Evolutionary conservation across 2,113 vertebrate genomes (phyloP), one percentile per base, ranked within the genome.

Genomic region (Laterallus jamaicensis): DNA sequence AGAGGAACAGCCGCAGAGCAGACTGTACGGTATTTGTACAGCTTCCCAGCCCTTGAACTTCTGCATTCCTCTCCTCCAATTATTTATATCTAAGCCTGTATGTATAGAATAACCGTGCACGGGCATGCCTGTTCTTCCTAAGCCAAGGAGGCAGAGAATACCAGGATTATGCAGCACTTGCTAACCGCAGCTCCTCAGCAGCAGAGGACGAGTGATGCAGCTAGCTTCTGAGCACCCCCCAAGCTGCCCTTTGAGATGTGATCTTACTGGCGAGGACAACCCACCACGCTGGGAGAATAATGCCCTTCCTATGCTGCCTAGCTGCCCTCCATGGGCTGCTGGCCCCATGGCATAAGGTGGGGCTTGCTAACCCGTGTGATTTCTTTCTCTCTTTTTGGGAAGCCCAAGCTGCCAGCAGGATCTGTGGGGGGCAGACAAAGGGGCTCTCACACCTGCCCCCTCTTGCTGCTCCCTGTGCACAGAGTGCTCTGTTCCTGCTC

Each of bases 41-140:
- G 91, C 67, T 93, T 86, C 74, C 29, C 81, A 91, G 88, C 77
- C 77, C 74, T 89, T 85, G 93, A 93, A 92, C 77, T 83, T 90
- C 69, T 60, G 40, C 58, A 31, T 82, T 89, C 50, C 58, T 63
- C 63, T 87, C 91, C 77, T 2, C 21, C 86, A 82, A 84, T 91
- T 94, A 95, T 80, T 94, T 94, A 24, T 71, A 71, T 84, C 95
- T 95, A 96, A 93, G 55, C 54, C 68, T 87, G 49, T 92, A 89
- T 91, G 91, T 87, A 92, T 94, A 86, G 95, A 84, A 74, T 79
- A 96, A 35, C 32, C 0, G 1, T 71, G 75, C 64, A 82, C 13
- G 7, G 40, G 73, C 58, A 88, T 15, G 49, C 47, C 75, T 8
- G 39, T 32, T 88, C 58, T 73, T 73, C 80, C 80, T 58, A 84